Base-by-base conservation (phyloP, 1,140 invertebrate genomes). In the Listronotus bonariensis region DNA sequence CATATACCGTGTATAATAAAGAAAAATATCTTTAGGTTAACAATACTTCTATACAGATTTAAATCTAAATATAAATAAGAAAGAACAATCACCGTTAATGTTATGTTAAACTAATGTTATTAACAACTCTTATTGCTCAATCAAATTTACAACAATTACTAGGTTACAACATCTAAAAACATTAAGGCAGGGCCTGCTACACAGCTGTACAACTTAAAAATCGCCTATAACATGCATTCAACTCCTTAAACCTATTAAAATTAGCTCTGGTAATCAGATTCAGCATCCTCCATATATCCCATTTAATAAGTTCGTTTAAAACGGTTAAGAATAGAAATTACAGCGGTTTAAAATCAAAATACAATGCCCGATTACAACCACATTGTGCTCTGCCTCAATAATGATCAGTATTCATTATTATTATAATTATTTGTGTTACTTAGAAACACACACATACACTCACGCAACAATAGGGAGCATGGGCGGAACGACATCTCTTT, bases 361-460 rank as follows among this genome's bases (percentile, higher is more conserved):
- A 58, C 56, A 58, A 58, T 58, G 56, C 56, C 42, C 56, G 56
- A 58, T 58, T 58, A 46, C 56, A 48, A 48, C 56, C 56, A 45
- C 56, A 58, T 58, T 58, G 56, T 58, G 32, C 45, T 58, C 56
- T 58, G 56, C 32, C 56, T 58, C 45, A 58, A 58, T 58, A 58
- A 48, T 48, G 45, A 48, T 48, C 45, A 48, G 42, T 48, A 58
- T 58, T 58, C 56, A 58, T 58, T 58, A 58, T 58, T 58, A 56
- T 43, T 56, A 58, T 58, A 41, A 48, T 58, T 41, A 48, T 58
- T 55, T 46, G 56, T 55, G 45, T 58, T 58, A 58, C 56, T 58
- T 58, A 18, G 56, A 48, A 58, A 46, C 42, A 56, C 34, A 38
- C 32, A 46, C 43, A 18, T 36, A 58, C 56, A 38, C 42, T 46